These are phyloP conservation scores for Littorina saxatilis DNA, from an alignment of 1,140 invertebrate genomes.

Conservation along the genomic window DNA sequence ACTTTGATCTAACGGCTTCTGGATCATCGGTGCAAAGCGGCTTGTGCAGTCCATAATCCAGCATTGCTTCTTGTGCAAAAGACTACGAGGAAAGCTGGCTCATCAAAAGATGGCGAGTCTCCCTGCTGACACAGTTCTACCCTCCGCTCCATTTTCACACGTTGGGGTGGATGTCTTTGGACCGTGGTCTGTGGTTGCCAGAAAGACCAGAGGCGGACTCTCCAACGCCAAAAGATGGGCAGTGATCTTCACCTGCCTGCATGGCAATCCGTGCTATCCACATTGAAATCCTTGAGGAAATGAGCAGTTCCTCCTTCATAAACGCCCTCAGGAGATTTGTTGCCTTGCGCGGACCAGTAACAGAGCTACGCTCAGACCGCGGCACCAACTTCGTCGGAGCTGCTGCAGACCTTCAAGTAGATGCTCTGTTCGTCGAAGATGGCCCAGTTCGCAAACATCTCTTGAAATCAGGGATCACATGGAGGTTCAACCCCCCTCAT, in stretches of 20 bases:
- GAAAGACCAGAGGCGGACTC: constrained; percentile 41
- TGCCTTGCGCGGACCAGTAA: constrained; percentile 51
- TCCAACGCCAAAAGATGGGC: constrained; percentile 51
- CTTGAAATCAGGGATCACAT: background rate
- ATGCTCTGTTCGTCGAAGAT: constrained; percentile 41
- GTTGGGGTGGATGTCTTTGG: too few relatives aligned
- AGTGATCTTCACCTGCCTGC: constrained; percentile 55
- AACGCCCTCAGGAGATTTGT: constrained; percentile 54
- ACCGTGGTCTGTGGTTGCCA: constrained; percentile 38
- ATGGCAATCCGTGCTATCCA: constrained; percentile 45
- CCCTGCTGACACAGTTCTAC: constrained; percentile 38
- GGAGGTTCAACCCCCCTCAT: too few relatives aligned
- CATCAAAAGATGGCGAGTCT: constrained; percentile 51
- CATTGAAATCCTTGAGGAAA: constrained; percentile 54
- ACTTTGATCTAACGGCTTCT: too few relatives aligned
- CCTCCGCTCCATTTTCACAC: too few relatives aligned
- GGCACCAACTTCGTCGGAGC: constrained; percentile 59
- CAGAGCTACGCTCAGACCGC: constrained; percentile 50
- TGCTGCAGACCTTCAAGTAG: constrained; percentile 3
- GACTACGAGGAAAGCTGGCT: background rate
- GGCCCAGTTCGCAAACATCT: constrained; percentile 27
- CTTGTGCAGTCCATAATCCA: too few relatives aligned
- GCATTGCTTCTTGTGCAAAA: too few relatives aligned
- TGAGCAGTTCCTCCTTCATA: constrained; percentile 54
- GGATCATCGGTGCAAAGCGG: too few relatives aligned